Evolutionary conservation across 2,113 vertebrate genomes (phyloP).

Genomic region (western clawed frog (Xenopus tropicalis)): DNA sequence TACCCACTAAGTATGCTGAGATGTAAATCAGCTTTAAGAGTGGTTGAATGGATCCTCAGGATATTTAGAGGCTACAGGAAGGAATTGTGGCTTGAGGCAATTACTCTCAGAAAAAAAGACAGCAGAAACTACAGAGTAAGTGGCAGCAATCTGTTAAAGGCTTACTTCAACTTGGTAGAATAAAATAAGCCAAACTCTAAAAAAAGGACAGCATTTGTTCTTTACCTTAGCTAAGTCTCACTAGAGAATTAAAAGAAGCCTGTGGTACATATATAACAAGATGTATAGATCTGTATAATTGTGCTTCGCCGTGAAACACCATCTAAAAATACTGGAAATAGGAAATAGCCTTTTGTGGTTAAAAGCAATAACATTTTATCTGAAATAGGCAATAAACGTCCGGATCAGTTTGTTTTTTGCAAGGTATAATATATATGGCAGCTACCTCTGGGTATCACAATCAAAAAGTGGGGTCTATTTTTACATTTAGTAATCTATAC

Average conservation of each 20-base stretch:
- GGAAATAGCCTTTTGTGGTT: conserved; percentile 5
- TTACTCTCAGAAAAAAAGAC: conserved; percentile 28
- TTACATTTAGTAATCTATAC: no score
- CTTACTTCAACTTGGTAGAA: neutral
- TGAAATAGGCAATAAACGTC: neutral
- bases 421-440: no score
- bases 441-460: no score
- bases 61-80: conserved; percentile 30
- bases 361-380: neutral
- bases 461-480: no score
- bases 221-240: neutral
- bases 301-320: neutral
- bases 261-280: no score
- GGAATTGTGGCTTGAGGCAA: conserved; percentile 42
- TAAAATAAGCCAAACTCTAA: neutral
- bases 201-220: neutral
- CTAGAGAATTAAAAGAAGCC: no score
- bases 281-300: no score
- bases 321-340: neutral
- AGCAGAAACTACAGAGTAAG: conserved; percentile 22
- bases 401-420: no score
- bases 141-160: conserved; percentile 27
- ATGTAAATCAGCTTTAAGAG: conserved; percentile 42
- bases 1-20: conserved; percentile 20
- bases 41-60: conserved; percentile 38